Percentiles rank a stretch among this genome's conserved stretches.
Conservation (phyloP, 2,113 vertebrate genomes). For the Corythoichthys intestinalis region DNA sequence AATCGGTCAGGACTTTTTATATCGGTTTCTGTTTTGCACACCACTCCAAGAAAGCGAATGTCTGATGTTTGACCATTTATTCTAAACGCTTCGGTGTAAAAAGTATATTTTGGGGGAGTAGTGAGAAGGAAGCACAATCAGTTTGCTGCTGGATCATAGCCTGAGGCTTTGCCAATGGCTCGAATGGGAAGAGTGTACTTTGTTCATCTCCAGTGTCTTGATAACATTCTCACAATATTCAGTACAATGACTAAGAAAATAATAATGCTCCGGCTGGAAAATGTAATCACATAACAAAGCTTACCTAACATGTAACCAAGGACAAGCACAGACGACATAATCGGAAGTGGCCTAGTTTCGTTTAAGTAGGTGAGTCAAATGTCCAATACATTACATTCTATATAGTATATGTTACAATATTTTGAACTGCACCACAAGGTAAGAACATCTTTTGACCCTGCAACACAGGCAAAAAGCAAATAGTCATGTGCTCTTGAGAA, state of each 20-base stretch:
- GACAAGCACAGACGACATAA: too few species aligned
- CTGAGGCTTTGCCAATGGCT: slow-evolving; percentile 21
- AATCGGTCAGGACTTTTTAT: slow-evolving; percentile 16
- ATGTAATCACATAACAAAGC: background rate
- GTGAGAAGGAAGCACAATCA: background rate
- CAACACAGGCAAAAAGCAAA: too few species aligned
- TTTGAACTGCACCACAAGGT: too few species aligned
- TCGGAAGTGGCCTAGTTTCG: too few species aligned
- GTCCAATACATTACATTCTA: too few species aligned
- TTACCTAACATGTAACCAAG: background rate
- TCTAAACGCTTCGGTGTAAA: slow-evolving; percentile 1
- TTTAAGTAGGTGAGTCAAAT: background rate
- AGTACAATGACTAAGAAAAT: background rate
- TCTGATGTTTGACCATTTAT: slow-evolving; percentile 1
- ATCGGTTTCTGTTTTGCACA: slow-evolving; percentile 15
- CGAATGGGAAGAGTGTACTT: slow-evolving; percentile 17
- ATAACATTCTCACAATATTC: slow-evolving; percentile 8
- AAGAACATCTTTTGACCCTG: too few species aligned
- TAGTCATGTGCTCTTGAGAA: background rate
- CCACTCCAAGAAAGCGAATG: slow-evolving; percentile 3
- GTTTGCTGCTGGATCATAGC: slow-evolving; percentile 16
- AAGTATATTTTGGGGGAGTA: background rate
- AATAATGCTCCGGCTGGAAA: background rate
- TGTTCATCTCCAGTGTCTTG: slow-evolving; percentile 2
- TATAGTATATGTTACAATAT: too few species aligned